Conservation (phyloP, 2,888 invertebrate genomes). For the Sclerodermus sp. region DNA sequence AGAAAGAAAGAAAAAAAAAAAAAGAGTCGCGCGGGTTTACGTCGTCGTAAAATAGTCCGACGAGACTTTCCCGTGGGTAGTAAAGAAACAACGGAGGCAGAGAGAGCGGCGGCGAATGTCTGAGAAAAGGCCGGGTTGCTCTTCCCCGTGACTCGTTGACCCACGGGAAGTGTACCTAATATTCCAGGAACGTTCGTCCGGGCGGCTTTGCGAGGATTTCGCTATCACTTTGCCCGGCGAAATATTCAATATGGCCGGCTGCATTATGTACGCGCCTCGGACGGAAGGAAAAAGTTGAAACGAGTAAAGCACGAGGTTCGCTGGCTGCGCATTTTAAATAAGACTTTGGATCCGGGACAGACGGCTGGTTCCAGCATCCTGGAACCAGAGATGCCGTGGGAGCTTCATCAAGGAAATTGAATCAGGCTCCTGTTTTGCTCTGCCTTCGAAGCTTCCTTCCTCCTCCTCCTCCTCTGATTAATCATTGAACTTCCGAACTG, state of each 20-base stretch:
- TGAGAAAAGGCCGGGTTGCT: not conserved
- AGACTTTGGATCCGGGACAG: not conserved
- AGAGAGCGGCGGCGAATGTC: not conserved
- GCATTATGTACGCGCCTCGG: conserved; percentile 45
- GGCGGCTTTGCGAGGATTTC: conserved; percentile 45
- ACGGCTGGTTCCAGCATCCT: no score
- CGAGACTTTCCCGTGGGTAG: no score
- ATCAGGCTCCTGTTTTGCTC: no score
- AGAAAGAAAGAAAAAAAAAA: no score
- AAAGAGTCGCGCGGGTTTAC: no score
- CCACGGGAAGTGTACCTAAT: conserved; percentile 13
- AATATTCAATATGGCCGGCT: conserved; percentile 50
- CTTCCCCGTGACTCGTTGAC: not conserved
- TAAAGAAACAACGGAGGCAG: no score
- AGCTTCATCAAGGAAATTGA: no score
- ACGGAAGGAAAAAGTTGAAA: conserved; percentile 22
- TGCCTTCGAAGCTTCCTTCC: no score
- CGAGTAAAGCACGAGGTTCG: conserved; percentile 21
- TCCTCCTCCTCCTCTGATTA: no score
- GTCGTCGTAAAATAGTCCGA: no score
- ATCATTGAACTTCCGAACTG: no score
- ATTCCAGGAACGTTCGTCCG: conserved; percentile 38
- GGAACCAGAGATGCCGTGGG: no score
- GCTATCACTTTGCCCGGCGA: conserved; percentile 46
- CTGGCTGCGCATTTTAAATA: conserved; percentile 30